Conservation (phyloP, 2,797 vertebrate species). For the Cirrhinus mrigala region DNA sequence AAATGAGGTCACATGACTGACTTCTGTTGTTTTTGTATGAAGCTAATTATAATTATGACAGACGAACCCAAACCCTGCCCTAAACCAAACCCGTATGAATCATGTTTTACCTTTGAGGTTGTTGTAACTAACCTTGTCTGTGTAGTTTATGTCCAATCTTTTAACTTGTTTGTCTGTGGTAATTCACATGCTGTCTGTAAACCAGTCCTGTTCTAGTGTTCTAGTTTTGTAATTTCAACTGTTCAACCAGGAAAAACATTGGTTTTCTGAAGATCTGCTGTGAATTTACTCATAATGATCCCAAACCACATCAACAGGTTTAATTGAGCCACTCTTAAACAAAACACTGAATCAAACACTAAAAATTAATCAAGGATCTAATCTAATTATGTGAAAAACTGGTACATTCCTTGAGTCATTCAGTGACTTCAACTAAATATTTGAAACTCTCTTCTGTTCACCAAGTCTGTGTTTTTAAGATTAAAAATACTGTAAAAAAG, state of each 20-base stretch:
- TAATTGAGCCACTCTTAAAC: neutral
- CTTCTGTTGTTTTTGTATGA: slow-evolving; percentile 6
- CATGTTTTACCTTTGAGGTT: slow-evolving; percentile 1
- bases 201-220: too few species aligned
- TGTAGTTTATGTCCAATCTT: neutral
- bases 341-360: neutral
- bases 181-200: too few species aligned
- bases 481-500: too few species aligned
- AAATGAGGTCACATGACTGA: neutral
- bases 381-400: neutral
- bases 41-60: slow-evolving; percentile 18
- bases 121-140: neutral
- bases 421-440: neutral
- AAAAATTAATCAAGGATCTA: neutral
- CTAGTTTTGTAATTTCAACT: too few species aligned
- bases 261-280: too few species aligned
- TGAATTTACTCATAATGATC: too few species aligned
- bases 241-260: too few species aligned
- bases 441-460: too few species aligned
- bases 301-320: neutral
- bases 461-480: too few species aligned
- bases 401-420: neutral
- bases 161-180: neutral
- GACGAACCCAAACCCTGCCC: slow-evolving; percentile 23
- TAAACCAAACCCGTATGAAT: slow-evolving; percentile 19